Evolutionary conservation across 1,140 invertebrate species (phyloP).

Genomic region (Whitmania pigra): DNA sequence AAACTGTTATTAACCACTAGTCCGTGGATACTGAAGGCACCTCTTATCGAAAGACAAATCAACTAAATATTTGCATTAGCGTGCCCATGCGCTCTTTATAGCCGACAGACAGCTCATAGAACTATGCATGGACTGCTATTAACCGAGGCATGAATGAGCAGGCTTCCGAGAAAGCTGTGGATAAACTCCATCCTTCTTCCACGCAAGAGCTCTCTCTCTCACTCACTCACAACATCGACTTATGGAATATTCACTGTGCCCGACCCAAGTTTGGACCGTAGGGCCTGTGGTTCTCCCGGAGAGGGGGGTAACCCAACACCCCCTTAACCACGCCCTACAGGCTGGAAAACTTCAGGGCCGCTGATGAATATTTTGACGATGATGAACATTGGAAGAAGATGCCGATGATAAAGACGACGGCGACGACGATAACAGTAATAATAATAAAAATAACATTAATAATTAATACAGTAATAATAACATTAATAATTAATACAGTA

Average conservation of each 20-base stretch:
- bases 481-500: neutral
- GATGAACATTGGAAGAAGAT: neutral
- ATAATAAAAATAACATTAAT: neutral
- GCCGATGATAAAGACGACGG: neutral
- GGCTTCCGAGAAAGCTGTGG: no score
- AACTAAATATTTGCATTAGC: no score
- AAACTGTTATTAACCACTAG: no score
- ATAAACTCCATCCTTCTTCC: slow-evolving; percentile 1
- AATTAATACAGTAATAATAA: neutral
- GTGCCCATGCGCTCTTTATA: no score
- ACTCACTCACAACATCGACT: neutral
- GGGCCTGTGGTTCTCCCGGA: neutral
- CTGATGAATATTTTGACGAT: no score
- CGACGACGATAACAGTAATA: neutral
- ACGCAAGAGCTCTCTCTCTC: neutral
- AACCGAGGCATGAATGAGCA: no score
- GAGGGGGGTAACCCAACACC: neutral
- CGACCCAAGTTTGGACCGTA: neutral
- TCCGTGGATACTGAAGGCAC: no score
- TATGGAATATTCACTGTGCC: neutral
- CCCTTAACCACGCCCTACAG: no score
- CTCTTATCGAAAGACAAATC: no score
- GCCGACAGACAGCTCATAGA: no score
- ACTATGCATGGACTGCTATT: no score
- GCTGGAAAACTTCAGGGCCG: no score